Percentiles rank a stretch among this genome's conserved stretches.
These are phyloP conservation scores for Monoplex corrugatus DNA, from an alignment of 2,888 invertebrate genomes.

Conservation along the genomic window DNA sequence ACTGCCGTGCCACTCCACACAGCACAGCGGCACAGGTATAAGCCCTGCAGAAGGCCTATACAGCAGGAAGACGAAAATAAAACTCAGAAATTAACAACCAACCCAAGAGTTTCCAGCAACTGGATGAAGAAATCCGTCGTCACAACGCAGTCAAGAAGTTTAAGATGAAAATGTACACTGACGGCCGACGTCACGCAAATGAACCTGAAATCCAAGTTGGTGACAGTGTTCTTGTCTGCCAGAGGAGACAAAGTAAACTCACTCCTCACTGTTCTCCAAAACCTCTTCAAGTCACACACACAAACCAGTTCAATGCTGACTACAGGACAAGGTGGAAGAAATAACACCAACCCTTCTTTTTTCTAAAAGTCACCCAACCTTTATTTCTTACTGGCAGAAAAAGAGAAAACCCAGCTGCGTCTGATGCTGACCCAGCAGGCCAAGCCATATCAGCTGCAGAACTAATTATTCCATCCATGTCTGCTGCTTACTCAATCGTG, in stretches of 20 bases:
- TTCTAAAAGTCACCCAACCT: not conserved
- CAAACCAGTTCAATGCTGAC: not conserved
- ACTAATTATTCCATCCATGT: no score
- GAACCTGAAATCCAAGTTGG: not conserved
- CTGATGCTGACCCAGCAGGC: not conserved
- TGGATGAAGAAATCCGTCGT: not conserved
- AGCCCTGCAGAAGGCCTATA: not conserved
- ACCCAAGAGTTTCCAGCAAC: not conserved
- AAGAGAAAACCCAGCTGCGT: not conserved
- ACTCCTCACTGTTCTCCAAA: not conserved
- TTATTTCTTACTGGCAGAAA: not conserved
- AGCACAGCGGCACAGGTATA: no score
- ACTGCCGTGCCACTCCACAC: not conserved
- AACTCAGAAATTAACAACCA: not conserved
- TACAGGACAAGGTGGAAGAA: not conserved
- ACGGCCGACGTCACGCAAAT: not conserved
- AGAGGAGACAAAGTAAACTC: not conserved
- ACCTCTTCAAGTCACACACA: constrained; percentile 19
- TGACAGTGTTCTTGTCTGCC: not conserved
- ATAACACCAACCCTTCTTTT: constrained; percentile 1
- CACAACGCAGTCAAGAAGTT: not conserved
- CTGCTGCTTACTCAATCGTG: no score
- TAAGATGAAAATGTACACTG: not conserved
- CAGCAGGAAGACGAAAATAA: not conserved
- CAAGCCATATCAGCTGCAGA: not conserved